A percentile compares a stretch with the other conserved stretches of the same genome.
phyloP scores from a whole-genome alignment of 2,113 vertebrate species.

The Vulpes ferrilata region DNA sequence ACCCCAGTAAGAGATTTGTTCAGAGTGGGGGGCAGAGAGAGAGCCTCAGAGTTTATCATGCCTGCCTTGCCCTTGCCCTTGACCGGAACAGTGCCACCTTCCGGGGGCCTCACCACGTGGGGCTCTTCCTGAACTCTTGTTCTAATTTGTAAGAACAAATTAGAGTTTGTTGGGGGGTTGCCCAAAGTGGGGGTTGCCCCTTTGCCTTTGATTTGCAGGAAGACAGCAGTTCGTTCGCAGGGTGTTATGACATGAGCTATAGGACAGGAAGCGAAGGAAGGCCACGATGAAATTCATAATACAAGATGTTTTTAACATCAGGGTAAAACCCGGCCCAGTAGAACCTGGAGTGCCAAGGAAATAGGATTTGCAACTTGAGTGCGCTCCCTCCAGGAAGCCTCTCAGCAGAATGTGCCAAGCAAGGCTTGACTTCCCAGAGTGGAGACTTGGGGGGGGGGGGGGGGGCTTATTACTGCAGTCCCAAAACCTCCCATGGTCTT shows the following conservation, averaged over 20 bases:
- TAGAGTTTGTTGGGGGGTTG: no score
- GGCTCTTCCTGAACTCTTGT: background rate
- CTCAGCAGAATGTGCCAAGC: constrained; percentile 57
- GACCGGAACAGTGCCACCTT: background rate
- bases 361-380: constrained; percentile 67
- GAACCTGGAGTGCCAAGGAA: constrained; percentile 68
- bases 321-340: constrained; percentile 6
- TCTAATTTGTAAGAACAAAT: constrained; percentile 51
- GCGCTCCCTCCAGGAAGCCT: constrained; percentile 61
- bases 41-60: background rate
- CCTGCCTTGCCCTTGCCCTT: constrained; percentile 8
- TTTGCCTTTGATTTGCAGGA: constrained; percentile 40
- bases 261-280: constrained; percentile 56
- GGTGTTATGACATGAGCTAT: background rate
- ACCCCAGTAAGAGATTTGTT: background rate
- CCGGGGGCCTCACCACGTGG: background rate
- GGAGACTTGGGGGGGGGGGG: background rate
- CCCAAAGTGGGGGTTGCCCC: background rate
- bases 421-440: constrained; percentile 56
- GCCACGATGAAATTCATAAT: constrained; percentile 49
- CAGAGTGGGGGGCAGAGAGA: background rate
- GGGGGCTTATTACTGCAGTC: background rate
- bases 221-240: constrained; percentile 29
- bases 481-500: constrained; percentile 25
- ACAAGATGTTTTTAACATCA: constrained; percentile 29